Percentiles rank a stretch among this genome's conserved stretches.
Evolutionary conservation across 2,888 invertebrate species (phyloP).

Genomic region (Liodrosophila aerea): DNA sequence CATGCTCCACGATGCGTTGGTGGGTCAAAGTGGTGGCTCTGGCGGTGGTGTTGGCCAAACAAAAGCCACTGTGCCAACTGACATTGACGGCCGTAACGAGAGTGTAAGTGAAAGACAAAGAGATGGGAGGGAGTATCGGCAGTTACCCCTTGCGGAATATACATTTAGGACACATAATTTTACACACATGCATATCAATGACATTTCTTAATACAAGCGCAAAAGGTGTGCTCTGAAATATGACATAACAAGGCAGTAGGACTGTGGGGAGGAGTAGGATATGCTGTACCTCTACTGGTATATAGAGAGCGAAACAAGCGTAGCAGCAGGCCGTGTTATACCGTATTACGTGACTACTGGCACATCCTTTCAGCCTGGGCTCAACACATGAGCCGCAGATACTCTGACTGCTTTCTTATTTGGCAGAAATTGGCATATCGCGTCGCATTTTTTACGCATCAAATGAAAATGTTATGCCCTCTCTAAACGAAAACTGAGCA

Average conservation of each 20-base stretch:
- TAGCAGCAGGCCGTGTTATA: slow-evolving; percentile 8
- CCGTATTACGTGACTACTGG: slow-evolving; percentile 47
- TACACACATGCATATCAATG: slow-evolving; percentile 51
- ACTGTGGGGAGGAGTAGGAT: background rate
- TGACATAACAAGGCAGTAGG: slow-evolving; percentile 49
- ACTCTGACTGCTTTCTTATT: slow-evolving; percentile 3
- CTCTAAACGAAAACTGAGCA: slow-evolving; percentile 12
- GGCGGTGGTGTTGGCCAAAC: slow-evolving; percentile 50
- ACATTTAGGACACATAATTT: slow-evolving; percentile 46
- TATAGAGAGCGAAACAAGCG: no score
- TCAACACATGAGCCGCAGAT: background rate
- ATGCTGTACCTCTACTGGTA: no score
- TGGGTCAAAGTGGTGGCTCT: slow-evolving; percentile 18
- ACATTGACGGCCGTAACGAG: slow-evolving; percentile 29
- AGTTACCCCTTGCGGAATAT: slow-evolving; percentile 27
- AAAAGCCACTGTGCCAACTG: slow-evolving; percentile 52
- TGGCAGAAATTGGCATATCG: slow-evolving; percentile 55
- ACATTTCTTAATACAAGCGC: slow-evolving; percentile 45
- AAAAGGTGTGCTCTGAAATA: slow-evolving; percentile 46
- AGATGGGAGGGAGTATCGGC: background rate
- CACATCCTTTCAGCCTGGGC: slow-evolving; percentile 7
- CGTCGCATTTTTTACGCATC: slow-evolving; percentile 49
- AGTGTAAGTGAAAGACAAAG: background rate
- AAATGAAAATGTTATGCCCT: slow-evolving; percentile 54
- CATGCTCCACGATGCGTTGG: slow-evolving; percentile 4